Evolutionary conservation across 2,797 vertebrate genomes (phyloP).

Genomic region (Corythornis leucogaster): DNA sequence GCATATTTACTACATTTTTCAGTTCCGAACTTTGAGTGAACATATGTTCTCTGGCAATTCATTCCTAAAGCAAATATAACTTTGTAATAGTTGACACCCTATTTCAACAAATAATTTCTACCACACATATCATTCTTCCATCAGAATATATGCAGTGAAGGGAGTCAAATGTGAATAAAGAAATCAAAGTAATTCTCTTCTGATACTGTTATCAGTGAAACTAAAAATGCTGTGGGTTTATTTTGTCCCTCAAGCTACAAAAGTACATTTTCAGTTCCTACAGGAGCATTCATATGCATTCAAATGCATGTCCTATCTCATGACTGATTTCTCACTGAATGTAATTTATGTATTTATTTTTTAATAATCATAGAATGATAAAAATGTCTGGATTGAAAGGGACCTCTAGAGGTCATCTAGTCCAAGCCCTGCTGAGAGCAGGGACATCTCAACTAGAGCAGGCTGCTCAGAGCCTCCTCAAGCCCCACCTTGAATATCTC

Average conservation of each 20-base stretch:
- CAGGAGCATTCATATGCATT: not conserved
- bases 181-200: not conserved
- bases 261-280: not conserved
- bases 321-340: not conserved
- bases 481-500: too few relatives aligned
- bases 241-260: not conserved
- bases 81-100: not conserved
- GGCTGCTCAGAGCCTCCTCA: too few relatives aligned
- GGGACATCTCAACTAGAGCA: too few relatives aligned
- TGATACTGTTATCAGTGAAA: not conserved
- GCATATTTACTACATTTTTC: not conserved
- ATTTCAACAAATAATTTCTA: conserved; percentile 1
- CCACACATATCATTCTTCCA: not conserved
- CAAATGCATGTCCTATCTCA: not conserved
- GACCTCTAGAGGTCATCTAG: too few relatives aligned
- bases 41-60: not conserved
- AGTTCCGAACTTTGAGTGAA: not conserved
- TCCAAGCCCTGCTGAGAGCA: too few relatives aligned
- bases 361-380: not conserved
- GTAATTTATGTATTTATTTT: not conserved
- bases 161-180: not conserved
- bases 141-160: not conserved
- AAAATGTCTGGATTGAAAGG: too few relatives aligned
- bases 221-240: not conserved
- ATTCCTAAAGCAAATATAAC: not conserved